Base-by-base conservation (phyloP, 2,888 invertebrate species). In the Pseudoips prasinana region DNA sequence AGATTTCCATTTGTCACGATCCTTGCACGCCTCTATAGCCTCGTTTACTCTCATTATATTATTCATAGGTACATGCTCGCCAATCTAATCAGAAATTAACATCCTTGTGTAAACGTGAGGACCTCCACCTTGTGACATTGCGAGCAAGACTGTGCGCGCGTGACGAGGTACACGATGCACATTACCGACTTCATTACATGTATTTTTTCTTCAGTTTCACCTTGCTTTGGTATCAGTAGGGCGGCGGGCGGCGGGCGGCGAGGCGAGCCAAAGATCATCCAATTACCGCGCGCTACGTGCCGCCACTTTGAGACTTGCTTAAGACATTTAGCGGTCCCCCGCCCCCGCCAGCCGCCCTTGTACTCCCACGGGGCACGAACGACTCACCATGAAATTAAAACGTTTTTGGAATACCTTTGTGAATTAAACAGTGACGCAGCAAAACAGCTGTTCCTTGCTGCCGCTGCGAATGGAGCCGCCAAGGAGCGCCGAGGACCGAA, bases 331-430 rank as follows among this genome's bases (percentile, higher is more conserved):
- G 38, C 43, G 31, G 7, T 23, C 7, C 17, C 34, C 2, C 24
- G n/a, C 28, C 25, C 32, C 23, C 33, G 20, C 29, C 42, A 26
- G 22, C 28, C 39, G 33, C 22, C 32, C 30, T 25, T 38, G 29
- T n/a, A 26, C 37, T 33, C 39, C 44, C 44, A 32, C 29, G 37
- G 39, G 27, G 33, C 33, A 26, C 43, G 29, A 37, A 33, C 53
- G 39, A 52, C 49, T 36, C 40, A 46, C 52, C 62, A 52, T 58
- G 59, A 61, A 64, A 63, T 61, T 61, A 57, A 56, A 58, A 42
- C 49, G 46, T 54, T 54, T 58, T 56, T 57, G 49, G 48, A 54
- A 48, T 58, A 58, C n/a, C n/a, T n/a, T n/a, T 52, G 55, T 40
- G 58, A 59, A 59, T 59, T 42, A 46, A 54, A 53, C 46, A 47